Evolutionary conservation across 2,888 invertebrate species (phyloP).

Genomic region (Conchocele bisecta): DNA sequence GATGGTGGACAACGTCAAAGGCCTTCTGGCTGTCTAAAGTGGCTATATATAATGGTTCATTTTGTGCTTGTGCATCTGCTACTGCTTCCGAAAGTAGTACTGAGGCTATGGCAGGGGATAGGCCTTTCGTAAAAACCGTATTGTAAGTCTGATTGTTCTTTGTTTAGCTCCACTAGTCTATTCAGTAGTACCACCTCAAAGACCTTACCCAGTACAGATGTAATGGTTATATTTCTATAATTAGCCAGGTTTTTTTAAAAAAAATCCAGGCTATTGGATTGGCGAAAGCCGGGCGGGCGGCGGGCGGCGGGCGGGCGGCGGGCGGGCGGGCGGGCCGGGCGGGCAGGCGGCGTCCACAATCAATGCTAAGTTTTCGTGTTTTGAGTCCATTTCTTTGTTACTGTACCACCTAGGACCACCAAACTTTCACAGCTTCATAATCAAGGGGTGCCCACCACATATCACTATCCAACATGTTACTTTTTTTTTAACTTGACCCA

Average conservation of each 20-base stretch:
- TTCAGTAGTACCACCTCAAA: neutral
- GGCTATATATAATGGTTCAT: neutral
- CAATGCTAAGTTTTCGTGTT: too few species aligned
- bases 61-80: neutral
- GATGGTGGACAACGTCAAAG: conserved; percentile 7
- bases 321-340: too few species aligned
- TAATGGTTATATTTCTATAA: conserved; percentile 12
- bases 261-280: too few species aligned
- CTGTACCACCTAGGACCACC: too few species aligned
- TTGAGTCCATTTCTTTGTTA: too few species aligned
- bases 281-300: too few species aligned
- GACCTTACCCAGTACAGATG: neutral
- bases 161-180: neutral
- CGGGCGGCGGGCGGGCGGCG: too few species aligned
- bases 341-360: too few species aligned
- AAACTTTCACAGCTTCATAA: too few species aligned
- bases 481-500: too few species aligned
- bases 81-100: neutral
- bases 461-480: too few species aligned
- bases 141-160: neutral
- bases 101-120: conserved; percentile 4
- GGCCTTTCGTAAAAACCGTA: conserved; percentile 6
- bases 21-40: conserved; percentile 7
- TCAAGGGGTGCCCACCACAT: too few species aligned
- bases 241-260: neutral